Evolutionary conservation across 2,797 vertebrate species (phyloP), one percentile per base, ranked within the genome.

Genomic region (Acipenser ruthenus): DNA sequence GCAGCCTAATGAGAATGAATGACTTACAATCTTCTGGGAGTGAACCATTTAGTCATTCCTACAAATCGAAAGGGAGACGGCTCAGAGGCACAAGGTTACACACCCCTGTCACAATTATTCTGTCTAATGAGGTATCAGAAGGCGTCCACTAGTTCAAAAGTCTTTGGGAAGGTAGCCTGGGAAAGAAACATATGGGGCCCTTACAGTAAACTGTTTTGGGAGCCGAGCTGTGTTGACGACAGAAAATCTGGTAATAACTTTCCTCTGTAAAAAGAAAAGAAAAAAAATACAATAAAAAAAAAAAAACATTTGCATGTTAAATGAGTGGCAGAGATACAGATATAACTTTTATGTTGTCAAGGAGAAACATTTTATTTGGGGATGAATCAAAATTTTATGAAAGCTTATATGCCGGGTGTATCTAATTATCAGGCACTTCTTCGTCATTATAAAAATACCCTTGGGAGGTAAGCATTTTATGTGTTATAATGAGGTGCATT

Each of bases 1-100:
- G 80, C 75, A 87, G 78, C 74, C 70, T 92, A 93, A 94, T 89
- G 79, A 91, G 88, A 93, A 91, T 70, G 85, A 88, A 92, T 90
- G 82, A 81, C 78, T 90, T 88, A 84, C 79, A 86, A 83, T 83
- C 37, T 37, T 37, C 74, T 78, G 74, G 81, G 80, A 83, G 79
- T 89, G 84, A 91, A 82, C 77, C 82, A 89, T 81, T 93, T 91
- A 89, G 88, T 86, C 87, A 86, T 90, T 88, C 75, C 79, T 80
- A 86, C 82, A 82, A 86, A 86, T 80, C 69, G 78, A 88, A 86
- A 80, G 74, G 78, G 82, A 85, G 81, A 84, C 75, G 76, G 79
- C 74, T 81, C 50, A 82, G 74, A 80, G 82, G 72, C 74, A 82
- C 79, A 90, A 89, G 87, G 84, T 91, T 84, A 87, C 83, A 84